phyloP scores from a whole-genome alignment of 2,797 vertebrate species.

The Caiman crocodilus region DNA sequence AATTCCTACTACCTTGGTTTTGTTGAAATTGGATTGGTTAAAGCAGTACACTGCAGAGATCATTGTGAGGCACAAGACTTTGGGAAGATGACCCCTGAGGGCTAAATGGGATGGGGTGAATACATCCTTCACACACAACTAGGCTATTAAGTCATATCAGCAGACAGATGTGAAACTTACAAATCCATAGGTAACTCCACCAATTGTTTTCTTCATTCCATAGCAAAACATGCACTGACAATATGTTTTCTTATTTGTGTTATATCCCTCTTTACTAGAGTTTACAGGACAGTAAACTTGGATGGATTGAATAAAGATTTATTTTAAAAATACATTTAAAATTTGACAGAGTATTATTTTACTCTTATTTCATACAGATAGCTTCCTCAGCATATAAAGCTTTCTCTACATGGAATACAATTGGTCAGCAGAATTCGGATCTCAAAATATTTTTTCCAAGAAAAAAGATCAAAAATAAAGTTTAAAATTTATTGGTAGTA shows the following conservation, averaged over 20 bases:
- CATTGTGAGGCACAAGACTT: not conserved
- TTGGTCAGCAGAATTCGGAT: not conserved
- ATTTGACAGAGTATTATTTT: not conserved
- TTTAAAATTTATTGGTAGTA: not conserved
- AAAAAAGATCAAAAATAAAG: not conserved
- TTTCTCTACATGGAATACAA: not conserved
- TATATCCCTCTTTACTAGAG: not conserved
- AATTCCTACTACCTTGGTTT: not conserved
- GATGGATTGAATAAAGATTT: not conserved
- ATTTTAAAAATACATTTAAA: rapidly evolving
- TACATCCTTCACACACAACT: not conserved
- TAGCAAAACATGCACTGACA: not conserved
- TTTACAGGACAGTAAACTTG: not conserved
- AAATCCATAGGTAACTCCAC: not conserved
- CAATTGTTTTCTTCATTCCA: not conserved
- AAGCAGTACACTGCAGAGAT: not conserved
- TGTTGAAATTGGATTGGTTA: not conserved
- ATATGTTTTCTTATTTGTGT: not conserved
- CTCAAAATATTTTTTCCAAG: not conserved
- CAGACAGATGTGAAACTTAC: not conserved
- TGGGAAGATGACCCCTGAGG: not conserved
- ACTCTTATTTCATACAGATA: not conserved
- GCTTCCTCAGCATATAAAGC: not conserved
- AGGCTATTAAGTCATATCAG: not conserved
- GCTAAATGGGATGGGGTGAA: not conserved